Base-by-base conservation (phyloP, 2,888 invertebrate species). In the Minunthozetes semirufus region DNA sequence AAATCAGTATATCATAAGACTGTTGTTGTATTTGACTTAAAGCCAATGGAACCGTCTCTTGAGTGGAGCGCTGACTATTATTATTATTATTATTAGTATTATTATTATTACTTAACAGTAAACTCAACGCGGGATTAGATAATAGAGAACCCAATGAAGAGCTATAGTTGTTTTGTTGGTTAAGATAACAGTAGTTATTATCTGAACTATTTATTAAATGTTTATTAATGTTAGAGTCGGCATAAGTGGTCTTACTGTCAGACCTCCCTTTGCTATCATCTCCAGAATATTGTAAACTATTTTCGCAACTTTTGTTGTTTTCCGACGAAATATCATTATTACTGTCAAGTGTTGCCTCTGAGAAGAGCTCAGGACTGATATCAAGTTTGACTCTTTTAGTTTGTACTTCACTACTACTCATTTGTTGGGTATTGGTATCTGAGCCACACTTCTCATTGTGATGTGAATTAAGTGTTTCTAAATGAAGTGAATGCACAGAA, bases 21-120 rank as follows among this genome's bases (percentile, higher is more conserved):
- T 68, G 68, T 63, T 63, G 59, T 22, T 59, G 63, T 68, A 68
- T 22, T 68, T 38, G 68, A 68, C 22, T 46, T 68, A 68, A 19
- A 46, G 46, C 38, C 46, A 68, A 46, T 3, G 38, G 38, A 33
- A 68, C 3, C 6, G n/a, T 38, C 3, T 68, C 68, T 68, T 38
- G 42, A 68, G 8, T 68, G 1, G 42, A 46, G 13, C 68, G 42
- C 38, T 68, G 68, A 63, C 11, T 63, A 17, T 3, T 56, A 56
- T 56, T 48, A 48, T 48, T 48, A 13, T 48, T 48, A 48, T 48
- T 48, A n/a, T n/a, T n/a, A n/a, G n/a, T n/a, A 9, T 9, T 9
- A 13, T 42, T 42, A 42, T 42, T n/a, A 61, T 61, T 63, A 15
- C n/a, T 66, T 46, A 68, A 22, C 8, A 68, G 68, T 4, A 38